These are phyloP conservation scores for Netelia melanura DNA, from an alignment of 2,888 invertebrate species.

Conservation along the genomic window DNA sequence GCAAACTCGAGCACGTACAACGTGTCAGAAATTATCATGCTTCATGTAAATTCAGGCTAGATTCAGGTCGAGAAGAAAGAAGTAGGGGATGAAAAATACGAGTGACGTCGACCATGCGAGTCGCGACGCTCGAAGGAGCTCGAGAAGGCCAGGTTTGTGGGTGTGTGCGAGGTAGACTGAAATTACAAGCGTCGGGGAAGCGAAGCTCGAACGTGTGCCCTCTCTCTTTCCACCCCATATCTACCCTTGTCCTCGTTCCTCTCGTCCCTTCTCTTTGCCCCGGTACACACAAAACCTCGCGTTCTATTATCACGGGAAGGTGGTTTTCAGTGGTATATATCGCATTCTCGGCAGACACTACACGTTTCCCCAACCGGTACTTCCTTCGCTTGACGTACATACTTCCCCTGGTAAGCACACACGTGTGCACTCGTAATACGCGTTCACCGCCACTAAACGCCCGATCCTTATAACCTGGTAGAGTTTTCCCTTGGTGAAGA, in stretches of 20 bases:
- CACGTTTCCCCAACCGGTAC: slow-evolving; percentile 37
- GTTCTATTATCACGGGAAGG: slow-evolving; percentile 57
- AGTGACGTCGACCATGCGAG: slow-evolving; percentile 26
- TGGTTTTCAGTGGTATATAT: slow-evolving; percentile 36
- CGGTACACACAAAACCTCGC: slow-evolving; percentile 44
- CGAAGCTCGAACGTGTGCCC: slow-evolving; percentile 9
- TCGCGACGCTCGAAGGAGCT: slow-evolving; percentile 54
- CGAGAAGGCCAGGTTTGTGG: slow-evolving; percentile 10
- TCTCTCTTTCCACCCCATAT: background rate
- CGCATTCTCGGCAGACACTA: slow-evolving; percentile 27
- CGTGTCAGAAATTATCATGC: background rate
- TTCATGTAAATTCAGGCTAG: slow-evolving; percentile 17
- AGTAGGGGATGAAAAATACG: background rate
- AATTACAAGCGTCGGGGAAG: slow-evolving; percentile 36
- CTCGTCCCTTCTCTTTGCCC: slow-evolving; percentile 1
- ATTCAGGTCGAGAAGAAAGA: background rate
- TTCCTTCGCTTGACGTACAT: slow-evolving; percentile 16
- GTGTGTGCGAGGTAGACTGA: slow-evolving; percentile 37
- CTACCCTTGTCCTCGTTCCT: background rate
- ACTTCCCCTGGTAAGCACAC: slow-evolving; percentile 1
- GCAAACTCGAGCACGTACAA: background rate
- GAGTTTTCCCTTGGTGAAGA: slow-evolving; percentile 44
- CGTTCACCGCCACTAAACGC: slow-evolving; percentile 9
- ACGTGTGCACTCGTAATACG: slow-evolving; percentile 29
- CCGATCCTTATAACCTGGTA: slow-evolving; percentile 12